These are phyloP conservation scores for Bryconaethiops microstoma DNA, from an alignment of 2,797 vertebrate species.

Conservation along the genomic window DNA sequence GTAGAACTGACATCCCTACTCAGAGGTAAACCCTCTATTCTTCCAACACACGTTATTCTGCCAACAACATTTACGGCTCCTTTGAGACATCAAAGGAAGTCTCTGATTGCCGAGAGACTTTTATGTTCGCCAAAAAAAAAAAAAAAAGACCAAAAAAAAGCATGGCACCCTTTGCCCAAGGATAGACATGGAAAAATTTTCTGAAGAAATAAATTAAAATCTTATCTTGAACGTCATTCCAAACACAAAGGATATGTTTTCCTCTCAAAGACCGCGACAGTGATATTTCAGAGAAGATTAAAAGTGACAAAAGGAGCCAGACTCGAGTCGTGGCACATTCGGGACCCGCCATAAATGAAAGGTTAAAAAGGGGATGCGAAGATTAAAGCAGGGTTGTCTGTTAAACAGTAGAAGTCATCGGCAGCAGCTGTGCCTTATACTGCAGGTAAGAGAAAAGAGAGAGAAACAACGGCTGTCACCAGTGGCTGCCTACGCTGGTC, in stretches of 20 bases:
- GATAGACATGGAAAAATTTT: constrained; percentile 8
- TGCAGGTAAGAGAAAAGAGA: constrained; percentile 23
- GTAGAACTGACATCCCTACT: background rate
- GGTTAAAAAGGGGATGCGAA: constrained; percentile 36
- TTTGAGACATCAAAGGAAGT: constrained; percentile 28
- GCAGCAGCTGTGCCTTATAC: constrained; percentile 46
- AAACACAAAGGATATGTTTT: constrained; percentile 37
- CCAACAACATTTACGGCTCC: constrained; percentile 14
- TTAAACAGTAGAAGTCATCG: constrained; percentile 37
- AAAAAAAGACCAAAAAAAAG: no score
- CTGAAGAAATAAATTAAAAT: constrained; percentile 39
- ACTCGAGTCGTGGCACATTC: background rate
- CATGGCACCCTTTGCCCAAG: constrained; percentile 16
- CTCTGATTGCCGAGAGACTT: constrained; percentile 19
- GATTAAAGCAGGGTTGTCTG: constrained; percentile 30
- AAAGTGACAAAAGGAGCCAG: constrained; percentile 30
- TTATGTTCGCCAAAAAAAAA: constrained; percentile 1
- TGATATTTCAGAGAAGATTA: constrained; percentile 10
- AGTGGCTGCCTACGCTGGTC: constrained; percentile 48
- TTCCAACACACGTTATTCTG: background rate
- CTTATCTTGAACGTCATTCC: constrained; percentile 30
- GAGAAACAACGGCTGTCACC: constrained; percentile 45
- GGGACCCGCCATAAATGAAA: constrained; percentile 13
- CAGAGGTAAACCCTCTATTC: background rate
- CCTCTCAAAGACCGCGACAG: constrained; percentile 14